Conservation (phyloP, 1,140 invertebrate genomes). For the Drosophila navojoa region DNA sequence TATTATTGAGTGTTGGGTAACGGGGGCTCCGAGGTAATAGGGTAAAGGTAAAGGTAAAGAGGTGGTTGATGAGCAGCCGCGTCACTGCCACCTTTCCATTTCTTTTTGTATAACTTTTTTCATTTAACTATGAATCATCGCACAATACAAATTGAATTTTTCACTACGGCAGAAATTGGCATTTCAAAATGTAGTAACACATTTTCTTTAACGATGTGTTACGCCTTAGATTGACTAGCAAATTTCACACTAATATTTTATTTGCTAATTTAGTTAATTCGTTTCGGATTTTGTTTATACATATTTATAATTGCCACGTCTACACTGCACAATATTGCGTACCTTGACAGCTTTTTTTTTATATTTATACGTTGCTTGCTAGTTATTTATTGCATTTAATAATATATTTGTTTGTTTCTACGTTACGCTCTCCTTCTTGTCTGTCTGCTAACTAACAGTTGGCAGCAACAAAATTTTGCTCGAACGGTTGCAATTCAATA, state of each 20-base stretch:
- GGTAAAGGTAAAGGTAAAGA: too few relatives aligned
- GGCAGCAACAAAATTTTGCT: background rate
- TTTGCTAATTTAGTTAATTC: background rate
- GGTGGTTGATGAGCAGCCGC: constrained; percentile 19
- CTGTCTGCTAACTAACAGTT: constrained; percentile 9
- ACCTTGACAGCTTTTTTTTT: constrained; percentile 29
- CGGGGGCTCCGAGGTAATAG: background rate
- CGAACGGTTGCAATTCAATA: too few relatives aligned
- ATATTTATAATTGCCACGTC: constrained; percentile 36
- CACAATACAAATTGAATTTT: constrained; percentile 7
- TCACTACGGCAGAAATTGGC: background rate
- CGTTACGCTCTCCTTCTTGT: constrained; percentile 15
- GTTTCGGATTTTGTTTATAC: background rate
- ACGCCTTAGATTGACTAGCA: constrained; percentile 2
- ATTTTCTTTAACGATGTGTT: constrained; percentile 9
- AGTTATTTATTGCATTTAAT: constrained; percentile 40
- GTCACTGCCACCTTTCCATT: constrained; percentile 43
- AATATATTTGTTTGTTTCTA: constrained; percentile 10
- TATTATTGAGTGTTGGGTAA: constrained; percentile 6
- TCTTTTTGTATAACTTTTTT: constrained; percentile 20
- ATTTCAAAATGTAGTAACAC: background rate
- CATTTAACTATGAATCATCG: constrained; percentile 36
- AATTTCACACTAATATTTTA: constrained; percentile 2
- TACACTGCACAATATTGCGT: constrained; percentile 13
- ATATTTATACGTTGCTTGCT: constrained; percentile 18